A percentile compares a stretch with the other conserved stretches of the same genome.
Conservation (phyloP, 2,797 vertebrate species). For the Epinephelus awoara region DNA sequence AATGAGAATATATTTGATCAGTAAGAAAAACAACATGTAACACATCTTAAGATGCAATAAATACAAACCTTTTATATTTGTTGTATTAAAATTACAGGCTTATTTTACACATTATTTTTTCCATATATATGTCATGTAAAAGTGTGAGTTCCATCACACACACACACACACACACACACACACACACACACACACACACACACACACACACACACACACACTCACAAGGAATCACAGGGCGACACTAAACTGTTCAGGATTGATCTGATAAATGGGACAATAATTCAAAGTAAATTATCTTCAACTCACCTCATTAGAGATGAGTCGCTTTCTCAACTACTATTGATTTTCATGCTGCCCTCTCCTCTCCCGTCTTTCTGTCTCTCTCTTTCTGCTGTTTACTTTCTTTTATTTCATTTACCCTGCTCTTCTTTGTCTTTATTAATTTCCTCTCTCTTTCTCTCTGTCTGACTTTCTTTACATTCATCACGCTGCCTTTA, state of each 20-base stretch:
- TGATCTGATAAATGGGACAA: constrained; percentile 79
- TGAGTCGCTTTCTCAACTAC: constrained; percentile 89
- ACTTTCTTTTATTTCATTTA: constrained; percentile 24
- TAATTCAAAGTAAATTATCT: constrained; percentile 82
- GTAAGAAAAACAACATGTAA: neutral
- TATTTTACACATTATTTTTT: neutral
- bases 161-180: neutral
- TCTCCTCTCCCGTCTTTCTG: constrained; percentile 3
- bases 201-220: neutral
- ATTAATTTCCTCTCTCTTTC: neutral
- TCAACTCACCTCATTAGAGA: constrained; percentile 81
- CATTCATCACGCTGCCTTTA: constrained; percentile 16
- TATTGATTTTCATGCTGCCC: constrained; percentile 89
- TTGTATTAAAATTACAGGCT: neutral
- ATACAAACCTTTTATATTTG: neutral
- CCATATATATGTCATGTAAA: neutral
- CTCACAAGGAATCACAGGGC: neutral
- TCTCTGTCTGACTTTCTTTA: constrained; percentile 10
- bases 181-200: neutral
- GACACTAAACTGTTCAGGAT: constrained; percentile 57
- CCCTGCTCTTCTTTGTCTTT: constrained; percentile 3
- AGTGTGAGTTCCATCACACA: neutral
- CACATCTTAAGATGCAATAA: neutral
- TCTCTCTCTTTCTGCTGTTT: neutral
- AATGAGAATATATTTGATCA: neutral